Evolutionary conservation across 2,888 invertebrate genomes (phyloP), one percentile per base, ranked within the genome.

Genomic region (Sphaeridia pumilis): DNA sequence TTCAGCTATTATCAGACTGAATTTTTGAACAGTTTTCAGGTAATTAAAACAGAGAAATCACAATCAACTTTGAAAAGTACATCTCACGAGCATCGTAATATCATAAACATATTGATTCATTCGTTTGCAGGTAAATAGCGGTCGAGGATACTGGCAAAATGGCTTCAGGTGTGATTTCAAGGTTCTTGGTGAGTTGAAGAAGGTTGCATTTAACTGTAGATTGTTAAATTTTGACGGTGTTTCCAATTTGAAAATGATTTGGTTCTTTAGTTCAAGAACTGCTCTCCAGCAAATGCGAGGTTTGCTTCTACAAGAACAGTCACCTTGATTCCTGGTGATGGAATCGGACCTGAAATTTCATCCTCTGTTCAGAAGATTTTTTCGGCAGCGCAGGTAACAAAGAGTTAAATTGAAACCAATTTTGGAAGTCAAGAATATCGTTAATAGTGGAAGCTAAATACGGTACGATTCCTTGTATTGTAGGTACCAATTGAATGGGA

Each of bases 291-390:
- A 12, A 59, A 58, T 55, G 59, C 56, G 51, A 60, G 64, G 2
- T 61, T 55, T 53, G 56, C 62, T 21, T 64, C 64, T 2, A 57
- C 49, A 38, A 75, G 79, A 65, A 85, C 80, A 70, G 93, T 95
- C 63, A 98, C 97, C 14, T 76, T 99, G 56, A 99, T 99, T 67
- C 97, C 98, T 38, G 98, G 98, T 46, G 97, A 99, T 80, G 98
- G 98, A 56, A 99, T 99, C 69, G 98, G 98, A 2, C 98, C 98
- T 0, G 98, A 99, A 76, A 99, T 99, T 68, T 97, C 97, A 1
- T 84, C 84, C 27, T 85, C 98, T 54, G 98, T 99, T 27, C 93
- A 97, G 74, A 87, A 95, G 73, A 98, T 97, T 65, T 98, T 98
- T 71, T 79, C 81, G 64, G 82, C 88, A 61, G 93, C 95, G 52